Evolutionary conservation across 2,888 invertebrate species (phyloP).

Genomic region (Tenodera sinensis): DNA sequence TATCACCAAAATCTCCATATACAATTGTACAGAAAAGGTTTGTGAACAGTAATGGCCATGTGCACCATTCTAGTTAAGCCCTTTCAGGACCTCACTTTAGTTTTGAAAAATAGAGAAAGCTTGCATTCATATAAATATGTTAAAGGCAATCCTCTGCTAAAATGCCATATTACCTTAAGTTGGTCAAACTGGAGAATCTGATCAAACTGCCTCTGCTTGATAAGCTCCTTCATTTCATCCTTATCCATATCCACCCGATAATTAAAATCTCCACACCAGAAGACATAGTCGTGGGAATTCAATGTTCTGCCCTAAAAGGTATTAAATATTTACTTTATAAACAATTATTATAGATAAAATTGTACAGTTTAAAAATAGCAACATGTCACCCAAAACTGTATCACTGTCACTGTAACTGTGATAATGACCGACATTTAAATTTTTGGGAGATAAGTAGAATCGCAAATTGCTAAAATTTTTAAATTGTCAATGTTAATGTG

Average conservation of each 20-base stretch:
- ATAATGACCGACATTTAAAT: too few relatives aligned
- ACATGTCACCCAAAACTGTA: not conserved
- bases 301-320: slow-evolving; percentile 69
- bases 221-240: slow-evolving; percentile 84
- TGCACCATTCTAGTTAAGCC: too few relatives aligned
- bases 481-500: too few relatives aligned
- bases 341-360: not conserved
- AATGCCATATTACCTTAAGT: slow-evolving; percentile 52
- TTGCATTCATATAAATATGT: too few relatives aligned
- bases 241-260: slow-evolving; percentile 95
- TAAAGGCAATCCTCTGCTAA: not conserved
- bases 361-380: not conserved
- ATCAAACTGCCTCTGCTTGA: slow-evolving; percentile 70
- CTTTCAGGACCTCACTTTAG: too few relatives aligned
- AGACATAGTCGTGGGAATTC: slow-evolving; percentile 95
- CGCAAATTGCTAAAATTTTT: too few relatives aligned
- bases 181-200: slow-evolving; percentile 85
- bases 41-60: too few relatives aligned
- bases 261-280: slow-evolving; percentile 99
- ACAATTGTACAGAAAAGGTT: not conserved
- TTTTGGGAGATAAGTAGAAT: too few relatives aligned
- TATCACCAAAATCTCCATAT: too few relatives aligned
- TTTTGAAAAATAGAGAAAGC: too few relatives aligned
- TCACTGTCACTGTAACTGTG: too few relatives aligned
- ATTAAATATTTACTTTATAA: not conserved